phyloP scores from a whole-genome alignment of 2,113 vertebrate genomes.

The Fukomys damarensis region DNA sequence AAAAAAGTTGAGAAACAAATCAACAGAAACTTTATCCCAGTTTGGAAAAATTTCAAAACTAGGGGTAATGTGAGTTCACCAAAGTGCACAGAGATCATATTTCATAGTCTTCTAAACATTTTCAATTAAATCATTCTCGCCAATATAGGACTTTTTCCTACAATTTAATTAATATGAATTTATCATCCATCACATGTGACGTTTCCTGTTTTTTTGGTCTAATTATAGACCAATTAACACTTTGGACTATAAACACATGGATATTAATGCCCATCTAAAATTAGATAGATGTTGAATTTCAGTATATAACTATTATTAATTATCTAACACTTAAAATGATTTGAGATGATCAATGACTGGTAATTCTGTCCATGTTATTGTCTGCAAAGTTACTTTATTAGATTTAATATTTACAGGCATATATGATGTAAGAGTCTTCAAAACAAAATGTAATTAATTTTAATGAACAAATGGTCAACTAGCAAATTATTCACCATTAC shows the following conservation, averaged over 20 bases:
- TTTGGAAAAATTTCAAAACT: background rate
- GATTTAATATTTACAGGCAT: background rate
- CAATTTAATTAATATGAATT: background rate
- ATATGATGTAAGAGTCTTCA: background rate
- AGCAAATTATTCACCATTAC: background rate
- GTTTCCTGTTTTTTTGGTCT: background rate
- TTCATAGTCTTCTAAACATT: background rate
- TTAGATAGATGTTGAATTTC: conserved; percentile 22
- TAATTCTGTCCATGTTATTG: background rate
- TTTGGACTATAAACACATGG: background rate
- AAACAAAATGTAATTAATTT: background rate
- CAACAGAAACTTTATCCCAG: background rate
- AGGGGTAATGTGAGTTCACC: background rate
- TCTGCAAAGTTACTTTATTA: background rate
- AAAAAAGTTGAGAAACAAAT: background rate
- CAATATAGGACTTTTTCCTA: background rate
- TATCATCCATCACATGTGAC: background rate
- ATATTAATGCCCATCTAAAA: background rate
- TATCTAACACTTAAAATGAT: background rate
- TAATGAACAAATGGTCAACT: background rate
- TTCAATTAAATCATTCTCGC: background rate
- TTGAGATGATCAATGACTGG: background rate
- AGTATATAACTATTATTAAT: background rate
- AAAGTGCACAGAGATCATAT: background rate
- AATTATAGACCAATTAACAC: background rate